Conservation (phyloP, 2,888 invertebrate genomes). For the Polylopha cassiicola region DNA sequence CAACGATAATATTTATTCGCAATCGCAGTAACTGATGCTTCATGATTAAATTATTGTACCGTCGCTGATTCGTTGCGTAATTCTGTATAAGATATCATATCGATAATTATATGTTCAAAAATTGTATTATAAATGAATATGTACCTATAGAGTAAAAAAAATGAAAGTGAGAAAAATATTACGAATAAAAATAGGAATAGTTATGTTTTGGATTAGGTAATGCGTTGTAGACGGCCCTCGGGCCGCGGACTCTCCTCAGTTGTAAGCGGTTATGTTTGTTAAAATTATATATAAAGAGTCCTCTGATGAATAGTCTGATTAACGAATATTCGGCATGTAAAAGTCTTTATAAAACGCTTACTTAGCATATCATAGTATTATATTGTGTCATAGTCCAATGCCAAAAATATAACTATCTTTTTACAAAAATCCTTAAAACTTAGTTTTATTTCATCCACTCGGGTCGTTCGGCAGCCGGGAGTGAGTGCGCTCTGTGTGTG, state of each 20-base stretch:
- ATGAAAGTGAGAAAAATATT: conserved; percentile 76
- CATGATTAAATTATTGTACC: conserved; percentile 66
- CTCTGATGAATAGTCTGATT: conserved; percentile 77
- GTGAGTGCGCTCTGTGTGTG: conserved; percentile 26
- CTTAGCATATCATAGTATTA: conserved; percentile 78
- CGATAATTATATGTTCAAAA: conserved; percentile 76
- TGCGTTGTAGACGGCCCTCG: conserved; percentile 64
- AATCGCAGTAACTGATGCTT: conserved; percentile 69
- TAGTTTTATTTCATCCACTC: conserved; percentile 68
- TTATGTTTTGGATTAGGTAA: conserved; percentile 70
- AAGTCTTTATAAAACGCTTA: conserved; percentile 78
- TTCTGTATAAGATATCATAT: conserved; percentile 75
- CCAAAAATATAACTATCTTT: conserved; percentile 79
- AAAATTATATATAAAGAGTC: conserved; percentile 75
- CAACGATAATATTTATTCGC: conserved; percentile 69
- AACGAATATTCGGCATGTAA: conserved; percentile 77
- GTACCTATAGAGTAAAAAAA: conserved; percentile 74
- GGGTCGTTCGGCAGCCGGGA: conserved; percentile 29
- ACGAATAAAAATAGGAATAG: conserved; percentile 72
- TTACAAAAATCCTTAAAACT: conserved; percentile 73
- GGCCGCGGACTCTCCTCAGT: conserved; percentile 64
- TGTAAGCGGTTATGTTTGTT: conserved; percentile 76
- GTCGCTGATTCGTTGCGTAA: conserved; percentile 71
- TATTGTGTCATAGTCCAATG: conserved; percentile 79
- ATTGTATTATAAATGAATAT: conserved; percentile 73